Base-by-base conservation (phyloP, 2,113 vertebrate genomes). In the Sylvietta virens region DNA sequence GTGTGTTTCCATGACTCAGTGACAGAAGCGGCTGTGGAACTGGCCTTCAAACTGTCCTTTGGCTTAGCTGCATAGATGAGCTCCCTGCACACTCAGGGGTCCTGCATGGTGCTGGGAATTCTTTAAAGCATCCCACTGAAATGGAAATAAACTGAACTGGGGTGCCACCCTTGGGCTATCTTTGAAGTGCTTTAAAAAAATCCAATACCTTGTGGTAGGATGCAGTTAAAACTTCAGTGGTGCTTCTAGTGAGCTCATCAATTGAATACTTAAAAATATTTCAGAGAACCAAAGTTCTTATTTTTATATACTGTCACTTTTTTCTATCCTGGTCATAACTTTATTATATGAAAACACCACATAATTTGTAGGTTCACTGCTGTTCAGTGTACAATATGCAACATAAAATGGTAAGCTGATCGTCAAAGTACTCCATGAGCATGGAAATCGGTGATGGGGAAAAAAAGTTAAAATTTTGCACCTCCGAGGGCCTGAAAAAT, bases 1-100 rank as follows among this genome's bases (percentile, higher is more conserved):
- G 99, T 99, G 58, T 99, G 99, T 91, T 99, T 99, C 93, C 99
- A 99, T 44, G 99, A 99, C 93, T 99, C 99, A 0, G 99, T 99
- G 81, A 97, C 99, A 3, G 99, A 99, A 86, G 97, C 99, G 94
- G 98, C 98, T 4, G 98, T 99, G 40, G 99, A 99, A 96, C 98
- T 99, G 98, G 99, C 99, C 80, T 99, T 99, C 96, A 99, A 98
- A 48, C 96, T 99, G 37, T 99, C 98, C 58, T 99, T 99, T 1
- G 99, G 99, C 44, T 97, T 99, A 95, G 97, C 97, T 50, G 73
- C 98, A 15, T 99, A 98, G 87, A 70, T 22, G 16, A 89, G n/a
- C 33, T 71, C 88, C 54, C 53, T 56, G 64, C 67, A 71, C 18
- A 4, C 37, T 47, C 37, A 64, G 54, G 37, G n/a, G 27, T 60